Conservation (phyloP, 2,888 invertebrate genomes). For the Ctena decussata region DNA sequence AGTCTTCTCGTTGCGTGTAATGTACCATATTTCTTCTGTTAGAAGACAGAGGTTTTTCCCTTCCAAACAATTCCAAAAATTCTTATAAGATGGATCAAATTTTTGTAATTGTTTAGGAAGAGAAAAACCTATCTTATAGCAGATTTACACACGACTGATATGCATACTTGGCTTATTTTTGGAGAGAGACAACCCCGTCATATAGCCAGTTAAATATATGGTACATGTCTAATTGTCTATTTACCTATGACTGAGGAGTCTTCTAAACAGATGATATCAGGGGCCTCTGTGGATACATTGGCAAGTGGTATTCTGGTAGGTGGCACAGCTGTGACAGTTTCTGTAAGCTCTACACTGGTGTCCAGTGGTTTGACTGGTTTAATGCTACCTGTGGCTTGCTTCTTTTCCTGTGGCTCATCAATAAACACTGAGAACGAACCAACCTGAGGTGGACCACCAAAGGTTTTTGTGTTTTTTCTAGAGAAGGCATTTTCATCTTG, state of each 20-base stretch:
- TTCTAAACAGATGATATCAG: slow-evolving; percentile 54
- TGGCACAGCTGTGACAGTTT: slow-evolving; percentile 62
- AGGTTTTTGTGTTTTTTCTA: slow-evolving; percentile 63
- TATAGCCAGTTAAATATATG: no score
- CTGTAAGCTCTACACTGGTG: slow-evolving; percentile 40
- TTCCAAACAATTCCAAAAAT: no score
- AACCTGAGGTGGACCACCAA: slow-evolving; percentile 53
- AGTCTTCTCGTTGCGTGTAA: no score
- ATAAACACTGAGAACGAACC: slow-evolving; percentile 76
- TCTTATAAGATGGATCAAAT: no score
- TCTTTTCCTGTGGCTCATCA: slow-evolving; percentile 54
- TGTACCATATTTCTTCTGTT: no score
- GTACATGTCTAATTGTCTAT: no score
- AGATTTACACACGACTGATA: no score
- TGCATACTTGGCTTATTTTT: no score
- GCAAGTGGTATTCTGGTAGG: slow-evolving; percentile 49
- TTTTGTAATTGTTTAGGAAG: no score
- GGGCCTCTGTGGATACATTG: slow-evolving; percentile 36
- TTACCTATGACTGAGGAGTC: slow-evolving; percentile 38
- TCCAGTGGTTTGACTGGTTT: slow-evolving; percentile 53
- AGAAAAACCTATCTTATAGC: no score
- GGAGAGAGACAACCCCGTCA: no score
- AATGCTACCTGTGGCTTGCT: neutral
- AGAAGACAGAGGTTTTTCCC: no score
- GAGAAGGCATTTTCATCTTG: slow-evolving; percentile 76